phyloP scores from a whole-genome alignment of 2,888 invertebrate species.

The Fragum sueziense region DNA sequence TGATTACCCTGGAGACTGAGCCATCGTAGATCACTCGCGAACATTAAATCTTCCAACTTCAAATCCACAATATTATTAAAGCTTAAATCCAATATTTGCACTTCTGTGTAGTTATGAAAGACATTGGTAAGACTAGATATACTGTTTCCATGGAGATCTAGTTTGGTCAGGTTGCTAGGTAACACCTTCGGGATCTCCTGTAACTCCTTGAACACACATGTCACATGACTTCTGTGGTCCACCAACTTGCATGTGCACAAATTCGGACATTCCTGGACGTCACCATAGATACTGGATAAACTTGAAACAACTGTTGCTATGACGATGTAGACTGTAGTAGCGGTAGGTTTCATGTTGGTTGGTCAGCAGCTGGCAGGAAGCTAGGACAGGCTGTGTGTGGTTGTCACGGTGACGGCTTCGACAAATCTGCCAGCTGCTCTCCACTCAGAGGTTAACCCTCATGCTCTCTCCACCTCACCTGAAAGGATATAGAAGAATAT shows the following conservation, averaged over 20 bases:
- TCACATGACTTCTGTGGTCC: slow-evolving; percentile 33
- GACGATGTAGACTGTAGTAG: neutral
- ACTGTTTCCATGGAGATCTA: slow-evolving; percentile 58
- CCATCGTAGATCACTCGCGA: slow-evolving; percentile 31
- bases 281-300: neutral
- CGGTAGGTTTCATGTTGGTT: slow-evolving; percentile 12
- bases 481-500: neutral
- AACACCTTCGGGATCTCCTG: slow-evolving; percentile 54
- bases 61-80: slow-evolving; percentile 61
- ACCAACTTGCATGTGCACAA: slow-evolving; percentile 44
- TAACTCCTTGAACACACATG: slow-evolving; percentile 60
- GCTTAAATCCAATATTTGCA: slow-evolving; percentile 67
- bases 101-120: slow-evolving; percentile 58
- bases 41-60: slow-evolving; percentile 30
- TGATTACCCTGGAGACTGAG: slow-evolving; percentile 54
- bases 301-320: slow-evolving; percentile 26
- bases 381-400: slow-evolving; percentile 6
- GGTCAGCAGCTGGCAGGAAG: slow-evolving; percentile 23
- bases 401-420: slow-evolving; percentile 4
- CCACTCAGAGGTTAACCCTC: slow-evolving; percentile 18
- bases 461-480: slow-evolving; percentile 3
- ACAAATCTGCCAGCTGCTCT: slow-evolving; percentile 24
- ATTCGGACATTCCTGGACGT: slow-evolving; percentile 42
- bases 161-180: slow-evolving; percentile 40
- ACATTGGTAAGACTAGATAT: slow-evolving; percentile 53